Evolutionary conservation across 2,113 vertebrate species (phyloP).

Genomic region (Rhynchopsitta pachyrhyncha): DNA sequence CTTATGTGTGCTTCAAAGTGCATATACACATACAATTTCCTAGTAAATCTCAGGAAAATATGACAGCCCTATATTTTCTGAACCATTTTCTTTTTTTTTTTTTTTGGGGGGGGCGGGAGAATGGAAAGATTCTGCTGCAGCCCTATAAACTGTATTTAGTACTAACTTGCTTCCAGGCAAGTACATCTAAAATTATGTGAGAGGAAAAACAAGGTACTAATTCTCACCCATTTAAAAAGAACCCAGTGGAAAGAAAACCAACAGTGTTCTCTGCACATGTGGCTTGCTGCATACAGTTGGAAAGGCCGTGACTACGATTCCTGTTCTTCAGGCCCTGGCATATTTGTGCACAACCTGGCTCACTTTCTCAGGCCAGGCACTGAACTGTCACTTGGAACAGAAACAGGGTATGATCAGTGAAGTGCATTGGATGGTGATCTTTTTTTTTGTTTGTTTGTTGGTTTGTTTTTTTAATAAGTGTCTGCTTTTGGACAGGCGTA

Average conservation of each 20-base stretch:
- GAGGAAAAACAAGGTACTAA: conserved; percentile 18
- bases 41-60: background rate
- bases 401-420: background rate
- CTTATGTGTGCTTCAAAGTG: background rate
- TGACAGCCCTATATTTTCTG: background rate
- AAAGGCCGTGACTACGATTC: background rate
- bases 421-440: rapidly evolving
- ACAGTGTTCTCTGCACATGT: background rate
- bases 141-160: background rate
- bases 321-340: background rate
- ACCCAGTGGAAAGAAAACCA: background rate
- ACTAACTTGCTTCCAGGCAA: background rate
- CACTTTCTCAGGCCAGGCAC: background rate
- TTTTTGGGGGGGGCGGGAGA: background rate
- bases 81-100: background rate
- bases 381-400: background rate
- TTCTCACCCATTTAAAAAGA: background rate
- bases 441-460: background rate
- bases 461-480: background rate
- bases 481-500: background rate
- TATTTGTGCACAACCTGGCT: background rate
- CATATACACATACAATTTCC: background rate
- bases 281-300: background rate
- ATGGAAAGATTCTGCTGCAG: background rate
- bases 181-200: background rate